Evolutionary conservation across 2,888 invertebrate species (phyloP).

Genomic region (Tridacna crocea): DNA sequence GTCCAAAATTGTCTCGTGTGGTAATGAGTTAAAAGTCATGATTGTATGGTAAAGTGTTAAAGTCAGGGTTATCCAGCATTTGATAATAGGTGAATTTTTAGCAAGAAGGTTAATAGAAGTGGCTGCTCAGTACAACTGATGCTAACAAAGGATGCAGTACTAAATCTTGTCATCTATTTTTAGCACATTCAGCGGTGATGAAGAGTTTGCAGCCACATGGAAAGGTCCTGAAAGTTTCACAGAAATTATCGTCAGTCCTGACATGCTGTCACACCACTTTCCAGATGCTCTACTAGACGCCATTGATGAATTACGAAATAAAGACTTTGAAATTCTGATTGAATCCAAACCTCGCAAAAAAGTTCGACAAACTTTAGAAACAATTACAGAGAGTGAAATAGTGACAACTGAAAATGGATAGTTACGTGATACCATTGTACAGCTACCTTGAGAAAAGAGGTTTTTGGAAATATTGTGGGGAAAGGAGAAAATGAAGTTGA

Average conservation of each 20-base stretch:
- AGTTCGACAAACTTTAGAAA: conserved; percentile 19
- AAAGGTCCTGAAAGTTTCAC: conserved; percentile 91
- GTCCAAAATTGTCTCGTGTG: neutral
- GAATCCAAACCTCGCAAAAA: conserved; percentile 7
- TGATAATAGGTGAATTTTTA: too few species aligned
- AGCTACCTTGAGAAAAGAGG: too few species aligned
- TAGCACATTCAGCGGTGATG: conserved; percentile 52
- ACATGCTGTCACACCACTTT: conserved; percentile 93
- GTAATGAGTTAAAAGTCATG: neutral
- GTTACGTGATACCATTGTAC: too few species aligned
- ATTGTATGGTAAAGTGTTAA: too few species aligned
- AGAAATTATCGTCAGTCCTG: conserved; percentile 92
- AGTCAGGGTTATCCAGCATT: too few species aligned
- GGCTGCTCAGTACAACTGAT: too few species aligned
- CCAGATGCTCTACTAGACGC: conserved; percentile 91
- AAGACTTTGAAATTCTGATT: conserved; percentile 30
- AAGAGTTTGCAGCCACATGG: conserved; percentile 88
- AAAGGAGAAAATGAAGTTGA: too few species aligned
- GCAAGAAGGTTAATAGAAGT: too few species aligned
- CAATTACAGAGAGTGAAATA: neutral
- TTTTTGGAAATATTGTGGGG: too few species aligned
- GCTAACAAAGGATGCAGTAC: too few species aligned
- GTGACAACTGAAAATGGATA: neutral
- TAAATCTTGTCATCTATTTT: conserved; percentile 2
- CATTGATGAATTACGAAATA: conserved; percentile 85